These are phyloP conservation scores for Promerops cafer DNA, from an alignment of 2,113 vertebrate species.

Conservation along the genomic window DNA sequence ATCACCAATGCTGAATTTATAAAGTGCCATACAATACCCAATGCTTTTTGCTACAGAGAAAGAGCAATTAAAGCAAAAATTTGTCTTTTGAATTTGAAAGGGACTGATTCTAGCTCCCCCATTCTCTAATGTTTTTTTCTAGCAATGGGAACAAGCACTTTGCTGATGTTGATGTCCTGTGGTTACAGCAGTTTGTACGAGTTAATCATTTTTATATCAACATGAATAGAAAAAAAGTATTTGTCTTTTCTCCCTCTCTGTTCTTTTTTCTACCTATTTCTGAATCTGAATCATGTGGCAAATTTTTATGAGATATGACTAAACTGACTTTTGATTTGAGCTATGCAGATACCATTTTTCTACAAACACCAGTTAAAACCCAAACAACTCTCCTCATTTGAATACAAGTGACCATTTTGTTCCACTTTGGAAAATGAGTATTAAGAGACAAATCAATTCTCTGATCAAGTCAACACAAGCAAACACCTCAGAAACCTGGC, in stretches of 20 bases:
- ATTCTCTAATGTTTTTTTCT: not conserved
- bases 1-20: not conserved
- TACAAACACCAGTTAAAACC: not conserved
- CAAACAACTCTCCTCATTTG: not conserved
- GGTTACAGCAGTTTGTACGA: not conserved
- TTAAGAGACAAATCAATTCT: not conserved
- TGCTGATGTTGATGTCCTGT: not conserved
- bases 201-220: not conserved
- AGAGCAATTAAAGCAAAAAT: not conserved
- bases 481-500: not conserved
- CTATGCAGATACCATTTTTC: not conserved
- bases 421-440: not conserved
- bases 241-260: not conserved
- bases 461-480: not conserved
- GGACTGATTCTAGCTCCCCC: not conserved
- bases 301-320: not conserved
- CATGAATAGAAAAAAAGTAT: not conserved
- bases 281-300: not conserved
- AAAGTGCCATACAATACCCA: not conserved
- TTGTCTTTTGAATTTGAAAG: not conserved
- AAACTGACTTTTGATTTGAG: not conserved
- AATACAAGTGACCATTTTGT: not conserved
- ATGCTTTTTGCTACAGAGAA: not conserved
- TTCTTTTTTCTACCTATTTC: not conserved
- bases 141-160: not conserved